These are phyloP conservation scores for Dinoponera quadriceps DNA, from an alignment of 1,140 invertebrate genomes.

Conservation along the genomic window DNA sequence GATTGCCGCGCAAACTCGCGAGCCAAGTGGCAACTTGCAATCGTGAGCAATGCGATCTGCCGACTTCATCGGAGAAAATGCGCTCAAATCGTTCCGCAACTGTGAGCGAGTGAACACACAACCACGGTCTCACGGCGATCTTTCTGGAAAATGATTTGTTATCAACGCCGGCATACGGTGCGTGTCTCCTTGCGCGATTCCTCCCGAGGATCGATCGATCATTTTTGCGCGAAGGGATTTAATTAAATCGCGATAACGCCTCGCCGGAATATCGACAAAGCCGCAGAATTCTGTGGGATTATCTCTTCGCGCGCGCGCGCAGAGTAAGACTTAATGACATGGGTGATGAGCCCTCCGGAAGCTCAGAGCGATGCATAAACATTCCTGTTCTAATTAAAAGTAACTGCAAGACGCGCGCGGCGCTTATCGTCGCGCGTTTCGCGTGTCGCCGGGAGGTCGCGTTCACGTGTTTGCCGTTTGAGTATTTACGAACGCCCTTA, in stretches of 20 bases:
- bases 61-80: no score
- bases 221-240: background rate
- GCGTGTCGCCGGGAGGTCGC: slow-evolving; percentile 16
- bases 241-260: slow-evolving; percentile 7
- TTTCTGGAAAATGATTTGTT: no score
- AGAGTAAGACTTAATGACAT: background rate
- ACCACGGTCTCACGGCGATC: no score
- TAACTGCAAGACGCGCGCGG: background rate
- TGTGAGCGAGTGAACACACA: no score
- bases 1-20: no score
- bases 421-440: slow-evolving; percentile 21
- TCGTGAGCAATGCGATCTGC: no score
- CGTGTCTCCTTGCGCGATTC: background rate
- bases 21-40: no score
- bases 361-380: background rate
- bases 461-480: slow-evolving; percentile 33
- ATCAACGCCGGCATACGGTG: background rate
- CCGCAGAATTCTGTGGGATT: no score
- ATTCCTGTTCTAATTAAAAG: slow-evolving; percentile 42
- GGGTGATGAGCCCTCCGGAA: background rate
- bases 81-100: no score
- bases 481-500: slow-evolving; percentile 47
- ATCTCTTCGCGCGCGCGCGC: no score
- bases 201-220: background rate
- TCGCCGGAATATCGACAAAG: background rate